phyloP scores from a whole-genome alignment of 2,797 vertebrate species.

The Rhinichthys osculus region DNA sequence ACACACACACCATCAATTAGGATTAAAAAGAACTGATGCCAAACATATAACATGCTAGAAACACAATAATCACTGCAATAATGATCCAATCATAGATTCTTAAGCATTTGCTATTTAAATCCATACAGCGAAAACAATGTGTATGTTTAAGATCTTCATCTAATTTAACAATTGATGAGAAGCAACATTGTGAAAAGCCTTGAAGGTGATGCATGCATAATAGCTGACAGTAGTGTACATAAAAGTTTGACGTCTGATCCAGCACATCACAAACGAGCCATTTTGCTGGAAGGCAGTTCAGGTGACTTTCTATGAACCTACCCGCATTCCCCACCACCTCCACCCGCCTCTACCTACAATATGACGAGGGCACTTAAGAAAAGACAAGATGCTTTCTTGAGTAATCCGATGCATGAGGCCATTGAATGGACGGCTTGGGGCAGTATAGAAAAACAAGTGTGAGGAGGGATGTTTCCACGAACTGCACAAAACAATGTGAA shows the following conservation, averaged over 20 bases:
- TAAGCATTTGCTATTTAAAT: too few relatives aligned
- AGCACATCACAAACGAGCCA: conserved; percentile 10
- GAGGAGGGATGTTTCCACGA: conserved; percentile 33
- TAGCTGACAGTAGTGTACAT: not conserved
- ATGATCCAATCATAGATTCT: too few relatives aligned
- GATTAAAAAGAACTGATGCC: too few relatives aligned
- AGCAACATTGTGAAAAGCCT: not conserved
- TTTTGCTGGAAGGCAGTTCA: conserved; percentile 21
- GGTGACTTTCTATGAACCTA: not conserved
- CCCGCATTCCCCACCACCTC: not conserved
- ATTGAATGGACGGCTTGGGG: conserved; percentile 18
- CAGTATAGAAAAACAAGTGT: conserved; percentile 34
- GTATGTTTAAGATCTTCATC: not conserved
- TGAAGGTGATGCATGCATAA: conserved; percentile 3
- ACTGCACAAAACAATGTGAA: conserved; percentile 47
- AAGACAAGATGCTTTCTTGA: conserved; percentile 17
- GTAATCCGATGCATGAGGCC: conserved; percentile 44
- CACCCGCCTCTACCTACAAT: not conserved
- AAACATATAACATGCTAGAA: too few relatives aligned
- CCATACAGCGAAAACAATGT: too few relatives aligned
- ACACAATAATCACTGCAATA: too few relatives aligned
- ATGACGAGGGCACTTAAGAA: conserved; percentile 39
- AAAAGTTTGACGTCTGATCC: conserved; percentile 10
- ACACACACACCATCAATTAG: too few relatives aligned
- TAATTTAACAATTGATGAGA: conserved; percentile 5